Percentiles rank a stretch among this genome's conserved stretches.
phyloP scores from a whole-genome alignment of 2,888 invertebrate species.

The Hermaeophaga mercurialis region DNA sequence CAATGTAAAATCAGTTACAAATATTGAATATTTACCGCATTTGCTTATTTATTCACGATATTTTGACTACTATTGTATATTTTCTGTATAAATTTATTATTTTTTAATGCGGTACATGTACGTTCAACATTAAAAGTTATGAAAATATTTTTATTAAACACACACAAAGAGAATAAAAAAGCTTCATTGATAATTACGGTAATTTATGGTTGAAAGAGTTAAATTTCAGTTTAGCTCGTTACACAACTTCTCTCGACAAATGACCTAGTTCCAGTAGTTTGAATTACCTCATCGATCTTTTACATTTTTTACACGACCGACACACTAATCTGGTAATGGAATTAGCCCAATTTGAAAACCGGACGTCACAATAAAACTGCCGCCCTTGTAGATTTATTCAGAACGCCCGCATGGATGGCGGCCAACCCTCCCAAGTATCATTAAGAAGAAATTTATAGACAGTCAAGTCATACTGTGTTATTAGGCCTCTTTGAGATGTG shows the following conservation, averaged over 20 bases:
- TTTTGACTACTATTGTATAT: too few species aligned
- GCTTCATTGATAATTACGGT: constrained; percentile 43
- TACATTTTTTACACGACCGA: constrained; percentile 28
- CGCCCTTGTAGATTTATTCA: neutral
- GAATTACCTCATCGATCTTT: constrained; percentile 40
- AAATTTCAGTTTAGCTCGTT: constrained; percentile 43
- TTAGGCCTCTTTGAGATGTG: too few species aligned
- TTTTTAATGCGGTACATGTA: neutral
- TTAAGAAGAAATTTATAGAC: neutral
- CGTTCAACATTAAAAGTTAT: too few species aligned
- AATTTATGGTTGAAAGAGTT: constrained; percentile 44
- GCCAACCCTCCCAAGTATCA: neutral
- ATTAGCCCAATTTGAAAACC: constrained; percentile 17
- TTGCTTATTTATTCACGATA: too few species aligned
- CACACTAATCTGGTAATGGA: constrained; percentile 25
- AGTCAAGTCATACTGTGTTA: too few species aligned
- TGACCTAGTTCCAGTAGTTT: constrained; percentile 40
- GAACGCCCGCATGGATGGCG: neutral
- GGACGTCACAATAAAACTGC: constrained; percentile 2
- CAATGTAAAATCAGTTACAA: too few species aligned
- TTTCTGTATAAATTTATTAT: too few species aligned
- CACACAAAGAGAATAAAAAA: neutral
- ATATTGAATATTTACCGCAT: too few species aligned
- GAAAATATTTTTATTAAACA: too few species aligned
- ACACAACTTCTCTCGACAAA: constrained; percentile 43